Evolutionary conservation across 2,113 vertebrate species (phyloP), one percentile per base, ranked within the genome.

Genomic region (Cebus imitator): DNA sequence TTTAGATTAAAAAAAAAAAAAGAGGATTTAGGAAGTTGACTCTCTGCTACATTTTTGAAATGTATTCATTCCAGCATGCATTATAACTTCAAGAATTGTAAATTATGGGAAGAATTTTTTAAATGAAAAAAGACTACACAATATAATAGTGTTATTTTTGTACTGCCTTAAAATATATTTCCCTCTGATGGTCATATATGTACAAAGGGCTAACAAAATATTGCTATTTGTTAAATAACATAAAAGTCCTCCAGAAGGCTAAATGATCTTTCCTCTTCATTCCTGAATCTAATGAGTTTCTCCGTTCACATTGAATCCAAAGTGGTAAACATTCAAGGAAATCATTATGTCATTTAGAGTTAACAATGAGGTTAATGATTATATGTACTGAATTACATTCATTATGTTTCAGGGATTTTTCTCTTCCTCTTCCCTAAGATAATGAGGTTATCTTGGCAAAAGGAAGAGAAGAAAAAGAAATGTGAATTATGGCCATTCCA

Each of bases 371-470:
- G 89, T 64, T 92, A 92, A 91, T 82, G 45, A 92, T 55, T 30
- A 8, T 58, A 68, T 87, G 52, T 94, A 91, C 73, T 40, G 73
- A 89, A 55, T 91, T 57, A 57, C 75, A 92, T 89, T 96, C 27
- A 93, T 94, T 89, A 76, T 76, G 87, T 27, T 25, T 94, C n/a
- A 95, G 25, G 25, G 12, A 3, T 52, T 94, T 64, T 96, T 96
- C 52, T 68, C 2, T 61, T n/a, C 17, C 16, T 18, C 16, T 45
- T 25, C 2, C 52, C 57, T 37, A 68, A 40, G 64, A 96, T 66
- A 96, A 94, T 13, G 57, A 85, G 37, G 40, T 79, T 96, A 94
- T 92, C 76, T 97, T 88, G 80, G 52, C 70, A 92, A 90, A 95
- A 61, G 2, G 5, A 13, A 68, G 9, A 8, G 4, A 20, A 13